Evolutionary conservation across 2,888 invertebrate species (phyloP).

Genomic region (Cheilosia variabilis): DNA sequence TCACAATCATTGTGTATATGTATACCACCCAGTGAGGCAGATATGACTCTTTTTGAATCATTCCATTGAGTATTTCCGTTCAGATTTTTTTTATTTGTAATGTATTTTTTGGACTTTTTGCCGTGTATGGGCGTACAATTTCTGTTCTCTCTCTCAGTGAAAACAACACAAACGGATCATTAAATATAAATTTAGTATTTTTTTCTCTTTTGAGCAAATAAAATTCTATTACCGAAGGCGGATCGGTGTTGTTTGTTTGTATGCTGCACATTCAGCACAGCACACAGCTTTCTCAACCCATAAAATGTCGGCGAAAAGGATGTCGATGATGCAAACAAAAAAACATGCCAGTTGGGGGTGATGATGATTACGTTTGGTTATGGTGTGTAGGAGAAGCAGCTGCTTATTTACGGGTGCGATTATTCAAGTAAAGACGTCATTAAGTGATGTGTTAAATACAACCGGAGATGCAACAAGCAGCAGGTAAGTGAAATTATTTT

Average conservation of each 20-base stretch:
- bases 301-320: slow-evolving; percentile 19
- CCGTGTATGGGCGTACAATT: slow-evolving; percentile 18
- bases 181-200: slow-evolving; percentile 58
- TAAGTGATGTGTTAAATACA: slow-evolving; percentile 35
- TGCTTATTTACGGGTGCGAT: slow-evolving; percentile 47
- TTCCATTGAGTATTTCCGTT: slow-evolving; percentile 40
- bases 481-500: background rate
- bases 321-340: slow-evolving; percentile 58
- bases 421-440: slow-evolving; percentile 68
- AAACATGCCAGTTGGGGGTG: slow-evolving; percentile 66
- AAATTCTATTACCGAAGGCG: slow-evolving; percentile 45
- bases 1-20: background rate
- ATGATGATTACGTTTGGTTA: slow-evolving; percentile 21
- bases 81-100: slow-evolving; percentile 25
- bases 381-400: background rate
- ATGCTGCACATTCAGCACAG: slow-evolving; percentile 32
- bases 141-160: background rate
- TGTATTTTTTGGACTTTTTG: background rate
- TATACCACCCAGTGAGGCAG: background rate
- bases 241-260: slow-evolving; percentile 51
- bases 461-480: slow-evolving; percentile 3
- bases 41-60: slow-evolving; percentile 12
- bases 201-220: slow-evolving; percentile 15
- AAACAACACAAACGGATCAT: slow-evolving; percentile 46
- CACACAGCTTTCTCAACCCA: background rate